Conservation (phyloP, 2,797 vertebrate genomes). For the Dryobates pubescens region DNA sequence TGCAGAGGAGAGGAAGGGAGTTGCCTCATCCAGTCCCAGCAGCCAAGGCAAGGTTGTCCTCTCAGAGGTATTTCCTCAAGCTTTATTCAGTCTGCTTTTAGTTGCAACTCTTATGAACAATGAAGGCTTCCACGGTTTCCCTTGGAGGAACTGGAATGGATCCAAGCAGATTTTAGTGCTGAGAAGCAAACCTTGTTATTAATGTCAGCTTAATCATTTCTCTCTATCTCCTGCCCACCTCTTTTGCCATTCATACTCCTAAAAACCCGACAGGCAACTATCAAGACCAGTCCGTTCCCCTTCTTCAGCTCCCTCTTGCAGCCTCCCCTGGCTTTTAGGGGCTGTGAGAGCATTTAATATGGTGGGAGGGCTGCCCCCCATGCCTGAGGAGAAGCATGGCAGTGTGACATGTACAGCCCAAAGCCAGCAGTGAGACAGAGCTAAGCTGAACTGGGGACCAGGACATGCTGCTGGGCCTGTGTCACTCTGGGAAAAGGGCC, state of each 20-base stretch:
- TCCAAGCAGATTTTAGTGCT: constrained; percentile 30
- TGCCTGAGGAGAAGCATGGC: background rate
- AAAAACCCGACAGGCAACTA: background rate
- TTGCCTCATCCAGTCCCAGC: constrained; percentile 37
- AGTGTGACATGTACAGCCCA: background rate
- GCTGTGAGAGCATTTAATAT: background rate
- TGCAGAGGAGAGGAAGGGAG: constrained; percentile 57
- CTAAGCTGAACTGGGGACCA: background rate
- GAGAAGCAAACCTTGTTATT: constrained; percentile 47
- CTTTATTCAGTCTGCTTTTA: constrained; percentile 18
- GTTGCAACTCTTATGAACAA: constrained; percentile 46
- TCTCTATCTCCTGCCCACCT: constrained; percentile 11
- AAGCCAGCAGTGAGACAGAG: background rate
- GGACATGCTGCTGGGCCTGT: background rate
- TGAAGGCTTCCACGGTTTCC: constrained; percentile 34
- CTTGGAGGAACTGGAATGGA: constrained; percentile 28
- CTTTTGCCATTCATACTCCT: background rate
- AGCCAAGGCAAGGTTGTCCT: constrained; percentile 26
- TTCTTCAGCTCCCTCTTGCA: background rate
- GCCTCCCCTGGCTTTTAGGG: background rate
- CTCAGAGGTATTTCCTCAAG: constrained; percentile 53
- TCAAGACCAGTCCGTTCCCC: background rate
- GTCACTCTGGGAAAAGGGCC: constrained; percentile 47
- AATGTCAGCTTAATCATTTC: constrained; percentile 16
- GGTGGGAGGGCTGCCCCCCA: too few relatives aligned